Base-by-base conservation (phyloP, 92 coral and sea anemone genomes). In the Micromussa lordhowensis region DNA sequence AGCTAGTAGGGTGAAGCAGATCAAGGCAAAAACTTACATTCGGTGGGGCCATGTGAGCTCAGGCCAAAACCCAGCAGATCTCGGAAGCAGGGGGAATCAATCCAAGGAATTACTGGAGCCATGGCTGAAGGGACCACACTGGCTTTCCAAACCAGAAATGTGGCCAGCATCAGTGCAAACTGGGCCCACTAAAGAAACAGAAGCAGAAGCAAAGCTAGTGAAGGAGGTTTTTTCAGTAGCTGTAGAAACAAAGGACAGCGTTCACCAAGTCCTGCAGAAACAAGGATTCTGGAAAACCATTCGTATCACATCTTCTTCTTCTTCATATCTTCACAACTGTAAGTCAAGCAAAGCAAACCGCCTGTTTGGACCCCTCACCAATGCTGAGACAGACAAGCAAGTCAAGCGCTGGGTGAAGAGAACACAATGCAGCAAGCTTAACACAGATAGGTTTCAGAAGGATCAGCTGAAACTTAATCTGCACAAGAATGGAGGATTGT, bases 241-340 rank as follows among this genome's bases (percentile, higher is more conserved):
- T 61, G 53, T 54, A 22, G 89, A 90, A 69, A 63, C 79, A 21
- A 74, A 90, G 31, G 85, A 93, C 70, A 78, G 68, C 63, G 17
- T 90, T 9, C 73, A 86, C 21, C 34, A 87, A 22, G 51, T 84
- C 3, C 30, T 88, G 21, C 44, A 75, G 77, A 91, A 77, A 31
- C 78, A 88, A 77, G 48, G 58, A 28, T 83, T 59, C 92, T 90
- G 94, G 92, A 79, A 30, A 35, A 82, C 90, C 21, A 26, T 93
- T 18, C 87, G 91, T 29, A 71, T 91, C 38, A 91, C 87, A 26
- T 83, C 96, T 90, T 90, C n/a, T n/a, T n/a, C n/a, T n/a, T n/a
- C n/a, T n/a, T n/a, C n/a, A n/a, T n/a, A n/a, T 48, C 26, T 80
- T 1, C 21, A 15, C 57, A 93, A 84, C 72, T 84, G 92, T 79